Evolutionary conservation across 2,113 vertebrate species (phyloP), one percentile per base, ranked within the genome.

Genomic region (Pangasianodon hypophthalmus): DNA sequence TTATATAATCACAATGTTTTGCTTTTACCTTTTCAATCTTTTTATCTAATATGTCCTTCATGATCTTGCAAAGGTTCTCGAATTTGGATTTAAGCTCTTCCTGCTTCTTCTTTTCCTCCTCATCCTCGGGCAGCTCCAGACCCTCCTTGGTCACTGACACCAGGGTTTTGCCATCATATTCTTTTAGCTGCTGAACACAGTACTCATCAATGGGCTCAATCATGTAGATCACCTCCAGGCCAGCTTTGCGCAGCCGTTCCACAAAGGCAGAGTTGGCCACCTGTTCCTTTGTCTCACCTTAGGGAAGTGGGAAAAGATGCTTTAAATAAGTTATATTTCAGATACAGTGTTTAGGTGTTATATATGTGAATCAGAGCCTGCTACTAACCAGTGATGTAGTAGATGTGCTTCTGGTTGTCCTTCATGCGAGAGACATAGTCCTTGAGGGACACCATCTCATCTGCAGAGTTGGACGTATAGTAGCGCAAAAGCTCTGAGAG

Each of bases 401-500:
- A 99, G 81, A 99, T 97, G 0, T 99, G 98, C 5, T 99, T 99
- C 96, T 99, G 98, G 93, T 96, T 98, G 0, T 99, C 98, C 94
- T 99, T 99, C 98, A 99, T 99, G 0, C 98, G 95, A 1, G 97
- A 96, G 13, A 98, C 97, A 1, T 99, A 99, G 86, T 99, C 98
- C 92, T 99, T 99, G 75, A 99, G 94, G 4, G 98, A 99, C 1
- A 99, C 97, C 98, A 99, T 96, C 92, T 99, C 98, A 81, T 99
- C 98, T 21, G 97, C 98, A 90, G 98, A 98, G 0, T 96, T 97
- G 7, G 98, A 99, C 0, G 98, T 99, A 91, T 97, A 98, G 79
- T 98, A 99, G 0, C 98, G 94, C 84, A 99, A 93, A 0, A 99
- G 81, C 26, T 99, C 98, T 0, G 98, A 99, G 0, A 99, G 96